Conservation (phyloP, 2,113 vertebrate genomes). For the Triplophysa siluroides region DNA sequence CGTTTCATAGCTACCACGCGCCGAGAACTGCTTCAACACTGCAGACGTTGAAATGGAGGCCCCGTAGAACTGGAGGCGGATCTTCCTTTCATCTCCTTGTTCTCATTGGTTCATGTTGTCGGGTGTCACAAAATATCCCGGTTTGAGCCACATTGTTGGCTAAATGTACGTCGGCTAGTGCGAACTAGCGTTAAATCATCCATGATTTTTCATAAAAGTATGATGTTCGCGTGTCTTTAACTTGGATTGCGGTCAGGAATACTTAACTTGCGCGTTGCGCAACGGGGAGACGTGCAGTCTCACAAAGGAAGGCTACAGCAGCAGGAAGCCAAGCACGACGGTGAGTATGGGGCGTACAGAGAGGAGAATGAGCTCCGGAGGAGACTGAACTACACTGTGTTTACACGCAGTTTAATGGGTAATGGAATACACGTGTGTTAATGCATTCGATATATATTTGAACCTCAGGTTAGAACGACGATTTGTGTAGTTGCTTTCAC, state of each 20-base stretch:
- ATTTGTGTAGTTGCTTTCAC: background rate
- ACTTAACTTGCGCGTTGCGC: background rate
- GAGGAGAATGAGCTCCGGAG: constrained; percentile 2
- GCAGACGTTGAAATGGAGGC: constrained; percentile 55
- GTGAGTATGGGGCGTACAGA: constrained; percentile 27
- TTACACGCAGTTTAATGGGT: background rate
- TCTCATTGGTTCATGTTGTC: constrained; percentile 48
- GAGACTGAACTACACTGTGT: background rate
- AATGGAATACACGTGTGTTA: background rate
- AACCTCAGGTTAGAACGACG: background rate
- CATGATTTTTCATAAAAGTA: background rate
- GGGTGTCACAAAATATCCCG: constrained; percentile 51
- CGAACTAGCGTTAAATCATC: constrained; percentile 26
- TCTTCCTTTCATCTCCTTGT: background rate
- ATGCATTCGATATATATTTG: background rate
- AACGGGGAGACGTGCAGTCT: background rate
- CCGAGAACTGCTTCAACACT: constrained; percentile 50
- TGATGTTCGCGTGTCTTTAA: background rate
- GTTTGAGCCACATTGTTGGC: constrained; percentile 64
- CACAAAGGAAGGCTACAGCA: constrained; percentile 30
- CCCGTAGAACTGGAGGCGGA: constrained; percentile 54
- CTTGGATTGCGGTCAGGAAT: background rate
- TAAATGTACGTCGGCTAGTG: constrained; percentile 52
- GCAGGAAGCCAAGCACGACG: constrained; percentile 35
- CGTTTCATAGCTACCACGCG: constrained; percentile 51